Base-by-base conservation (phyloP, 2,113 vertebrate species). In the Reinhardtius hippoglossoides region DNA sequence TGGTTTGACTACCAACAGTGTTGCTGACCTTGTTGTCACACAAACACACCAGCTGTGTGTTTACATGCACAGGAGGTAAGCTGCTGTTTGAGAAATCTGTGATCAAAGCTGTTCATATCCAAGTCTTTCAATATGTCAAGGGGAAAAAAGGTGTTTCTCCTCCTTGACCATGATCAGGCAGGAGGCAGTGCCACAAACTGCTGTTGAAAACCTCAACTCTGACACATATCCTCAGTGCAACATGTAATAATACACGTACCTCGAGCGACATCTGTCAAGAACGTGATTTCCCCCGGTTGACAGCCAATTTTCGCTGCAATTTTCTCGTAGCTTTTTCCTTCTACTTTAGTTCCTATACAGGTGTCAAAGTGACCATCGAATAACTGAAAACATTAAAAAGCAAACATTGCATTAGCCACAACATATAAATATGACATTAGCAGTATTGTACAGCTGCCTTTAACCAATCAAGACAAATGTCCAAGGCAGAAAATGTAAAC, bases 321-420 rank as follows among this genome's bases (percentile, higher is more conserved):
- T 83, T 94, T 95, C 77, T 95, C 94, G 16, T 99, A 99, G 91
- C 98, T 99, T 88, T 97, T 97, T 20, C 94, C 93, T 61, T 99
- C 97, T 13, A 98, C 95, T 91, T 99, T 99, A 60, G 94, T 88
- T 27, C 97, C 98, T 83, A 99, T 95, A 75, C 94, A 96, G 46
- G 97, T 99, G 86, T 99, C 98, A 80, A 99, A 99, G 90, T 99
- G 96, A 15, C 98, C 97, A 0, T 98, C 96, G 2, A 99, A 94
- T 67, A 99, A 94, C 98, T 99, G 93, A 16, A 90, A 92, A 3
- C 5, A 31, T 2, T 18, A 5, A 46, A 55, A 26, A 65, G 46
- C 18, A 21, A 64, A 44, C 9, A 64, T 24, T 0, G 23, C 1
- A 52, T 83, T 20, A 82, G 31, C 37, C 4, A 54, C 4, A 42